Evolutionary conservation across 2,888 invertebrate species (phyloP), one percentile per base, ranked within the genome.

Genomic region (Melitaea athalia): DNA sequence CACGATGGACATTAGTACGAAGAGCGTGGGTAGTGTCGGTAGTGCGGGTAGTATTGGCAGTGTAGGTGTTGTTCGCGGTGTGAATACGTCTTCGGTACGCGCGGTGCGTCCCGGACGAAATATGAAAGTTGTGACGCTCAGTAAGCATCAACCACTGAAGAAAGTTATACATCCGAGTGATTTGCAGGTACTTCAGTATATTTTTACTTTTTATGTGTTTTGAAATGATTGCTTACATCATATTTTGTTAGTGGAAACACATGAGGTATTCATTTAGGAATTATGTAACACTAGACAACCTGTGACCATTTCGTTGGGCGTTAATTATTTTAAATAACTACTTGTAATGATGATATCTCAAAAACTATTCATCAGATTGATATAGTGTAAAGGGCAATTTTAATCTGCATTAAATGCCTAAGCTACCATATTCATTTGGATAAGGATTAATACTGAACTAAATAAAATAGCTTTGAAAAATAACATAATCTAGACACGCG

Each of bases 41-140:
- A 5, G 60, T 33, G 10, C 42, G 57, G 24, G 45, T 12, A 24
- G 24, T 24, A 24, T 24, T 24, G 24, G 24, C 24, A 24, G 24
- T 33, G 10, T 42, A 52, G 24, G 45, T 38, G 4, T 8, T 7
- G 38, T 38, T 8, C 38, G 38, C 38, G 38, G 38, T 8, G 38
- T 8, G 6, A n/a, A 57, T 5, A 15, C 50, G 7, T 15, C 17
- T 8, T 5, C 53, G 1, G 31, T 55, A 31, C 12, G 53, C 14
- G n/a, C 53, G 33, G 8, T 55, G 31, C 31, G 33, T 14, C 53
- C 53, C 53, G 53, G 31, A 5, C 67, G 59, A 14, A 64, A 65
- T 15, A 69, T 73, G 10, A 73, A 73, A 33, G 52, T 72, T 15
- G 47, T 72, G 33, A 62, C 72, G 14, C 53, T 70, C 31, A 68